These are phyloP conservation scores for Torymus auratus DNA, from an alignment of 2,888 invertebrate species.

Conservation along the genomic window DNA sequence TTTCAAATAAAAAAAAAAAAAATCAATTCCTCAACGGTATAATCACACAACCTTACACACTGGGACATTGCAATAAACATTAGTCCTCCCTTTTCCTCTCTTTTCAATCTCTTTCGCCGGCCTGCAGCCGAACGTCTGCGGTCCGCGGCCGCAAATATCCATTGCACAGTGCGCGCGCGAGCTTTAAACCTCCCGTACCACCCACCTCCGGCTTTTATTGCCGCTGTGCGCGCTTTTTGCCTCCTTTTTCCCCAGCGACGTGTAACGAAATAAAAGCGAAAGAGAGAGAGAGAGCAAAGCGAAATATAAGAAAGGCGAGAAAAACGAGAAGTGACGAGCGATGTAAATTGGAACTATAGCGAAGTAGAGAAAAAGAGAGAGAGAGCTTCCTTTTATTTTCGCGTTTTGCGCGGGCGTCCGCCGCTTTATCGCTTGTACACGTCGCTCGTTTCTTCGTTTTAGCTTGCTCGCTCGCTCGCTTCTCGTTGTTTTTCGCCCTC, in stretches of 20 bases:
- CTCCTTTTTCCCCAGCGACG: background rate
- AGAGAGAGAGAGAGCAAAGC: background rate
- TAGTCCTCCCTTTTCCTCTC: background rate
- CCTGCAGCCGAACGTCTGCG: slow-evolving; percentile 35
- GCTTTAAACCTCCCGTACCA: background rate
- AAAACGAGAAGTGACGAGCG: slow-evolving; percentile 20
- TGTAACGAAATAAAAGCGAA: background rate
- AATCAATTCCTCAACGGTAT: too few relatives aligned
- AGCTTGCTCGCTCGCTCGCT: too few relatives aligned
- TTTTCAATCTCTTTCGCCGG: slow-evolving; percentile 37
- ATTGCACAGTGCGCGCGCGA: slow-evolving; percentile 6
- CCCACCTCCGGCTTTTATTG: slow-evolving; percentile 36
- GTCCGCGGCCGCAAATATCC: slow-evolving; percentile 51
- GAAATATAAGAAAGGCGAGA: too few relatives aligned
- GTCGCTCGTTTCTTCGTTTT: slow-evolving; percentile 8
- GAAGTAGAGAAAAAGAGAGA: background rate
- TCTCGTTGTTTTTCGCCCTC: background rate
- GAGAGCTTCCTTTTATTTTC: slow-evolving; percentile 23
- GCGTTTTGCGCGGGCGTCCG: background rate
- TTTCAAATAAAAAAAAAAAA: too few relatives aligned
- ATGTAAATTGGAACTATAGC: slow-evolving; percentile 37
- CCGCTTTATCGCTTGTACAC: slow-evolving; percentile 3
- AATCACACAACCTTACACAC: background rate
- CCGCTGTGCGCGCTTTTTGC: slow-evolving; percentile 4
- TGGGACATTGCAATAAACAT: background rate